These are phyloP conservation scores for Julus scandinavius DNA, from an alignment of 2,888 invertebrate species.

Conservation along the genomic window DNA sequence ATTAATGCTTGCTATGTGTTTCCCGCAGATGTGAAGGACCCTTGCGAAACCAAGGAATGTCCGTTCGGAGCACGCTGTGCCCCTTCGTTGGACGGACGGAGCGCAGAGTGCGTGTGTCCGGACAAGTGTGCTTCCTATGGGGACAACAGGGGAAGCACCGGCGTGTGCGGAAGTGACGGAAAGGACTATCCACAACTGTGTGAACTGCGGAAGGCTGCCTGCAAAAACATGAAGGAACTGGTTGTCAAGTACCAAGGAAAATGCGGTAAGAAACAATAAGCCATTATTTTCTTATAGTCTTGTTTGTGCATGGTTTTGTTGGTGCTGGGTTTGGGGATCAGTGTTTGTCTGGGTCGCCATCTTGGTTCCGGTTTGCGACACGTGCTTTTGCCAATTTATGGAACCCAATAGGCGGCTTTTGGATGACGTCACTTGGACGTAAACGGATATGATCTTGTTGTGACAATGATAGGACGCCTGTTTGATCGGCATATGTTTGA, in stretches of 20 bases:
- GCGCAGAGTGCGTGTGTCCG: slow-evolving; percentile 81
- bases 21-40: slow-evolving; percentile 76
- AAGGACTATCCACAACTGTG: slow-evolving; percentile 67
- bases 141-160: slow-evolving; percentile 81
- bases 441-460: not conserved
- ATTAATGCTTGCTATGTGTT: slow-evolving; percentile 69
- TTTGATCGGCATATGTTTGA: no score
- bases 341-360: not conserved
- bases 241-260: slow-evolving; percentile 67
- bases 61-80: slow-evolving; percentile 78
- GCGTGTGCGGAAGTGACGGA: slow-evolving; percentile 74
- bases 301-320: not conserved
- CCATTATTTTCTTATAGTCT: not conserved
- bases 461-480: no score
- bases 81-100: slow-evolving; percentile 74
- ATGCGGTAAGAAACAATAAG: slow-evolving; percentile 66
- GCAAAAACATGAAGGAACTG: slow-evolving; percentile 66
- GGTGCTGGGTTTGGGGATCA: not conserved
- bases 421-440: not conserved
- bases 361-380: not conserved
- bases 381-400: not conserved
- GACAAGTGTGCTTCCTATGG: slow-evolving; percentile 83
- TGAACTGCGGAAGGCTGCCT: slow-evolving; percentile 66
- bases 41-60: slow-evolving; percentile 77
- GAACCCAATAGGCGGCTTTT: not conserved